Evolutionary conservation across 2,113 vertebrate genomes (phyloP), one percentile per base, ranked within the genome.

Genomic region (Xyliphius kryptos): DNA sequence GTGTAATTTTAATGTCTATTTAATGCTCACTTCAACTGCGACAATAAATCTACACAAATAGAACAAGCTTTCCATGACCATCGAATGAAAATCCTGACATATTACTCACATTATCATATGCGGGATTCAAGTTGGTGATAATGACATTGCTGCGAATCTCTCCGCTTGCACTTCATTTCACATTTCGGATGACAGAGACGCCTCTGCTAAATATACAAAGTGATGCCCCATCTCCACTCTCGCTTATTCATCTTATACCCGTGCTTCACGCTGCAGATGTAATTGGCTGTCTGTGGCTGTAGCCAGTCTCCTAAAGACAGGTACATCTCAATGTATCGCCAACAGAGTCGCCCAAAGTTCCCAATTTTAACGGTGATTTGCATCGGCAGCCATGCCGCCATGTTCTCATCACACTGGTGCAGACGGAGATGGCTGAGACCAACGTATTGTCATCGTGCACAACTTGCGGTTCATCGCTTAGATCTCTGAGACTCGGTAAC

Each of bases 271-370:
- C 86, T 83, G 80, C 73, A 84, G 85, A 87, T 86, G 81, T 88
- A 91, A 90, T 79, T 88, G 87, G 82, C 85, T 76, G 82, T 82
- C 82, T 80, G 78, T 68, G 73, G 81, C 74, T 56, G 76, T 83
- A 84, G 82, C 83, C 83, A 76, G 78, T 86, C 89, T 91, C 90
- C 20, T 80, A 88, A 88, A 89, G 92, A 90, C 84, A 81, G 92
- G 89, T 91, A 94, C 92, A 92, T 90, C 92, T 94, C 92, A 94
- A 92, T 88, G 91, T 85, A 90, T 85, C 86, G 83, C 82, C 82
- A 89, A 58, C 46, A 61, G 16, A 61, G 26, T 32, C 16, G 48
- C 43, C 90, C 89, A 92, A 92, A 91, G 91, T 79, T 80, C 89
- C 86, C 82, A 79, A 87, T 91, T 91, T 95, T 84, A 88, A 89